Evolutionary conservation across 2,888 invertebrate genomes (phyloP), one percentile per base, ranked within the genome.

Genomic region (Lutraria lutraria): DNA sequence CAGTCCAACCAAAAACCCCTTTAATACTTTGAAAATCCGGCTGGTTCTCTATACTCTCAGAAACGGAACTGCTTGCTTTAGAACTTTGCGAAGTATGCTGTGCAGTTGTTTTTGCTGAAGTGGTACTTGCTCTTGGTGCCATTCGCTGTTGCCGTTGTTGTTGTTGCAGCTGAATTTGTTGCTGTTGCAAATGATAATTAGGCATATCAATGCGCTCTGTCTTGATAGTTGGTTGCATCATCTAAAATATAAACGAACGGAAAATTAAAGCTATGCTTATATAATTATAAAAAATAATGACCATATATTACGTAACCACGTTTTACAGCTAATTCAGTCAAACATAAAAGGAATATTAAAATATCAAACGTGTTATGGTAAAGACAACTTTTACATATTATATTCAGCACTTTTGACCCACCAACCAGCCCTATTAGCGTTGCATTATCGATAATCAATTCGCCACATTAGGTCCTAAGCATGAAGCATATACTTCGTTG

Each of bases 1-100:
- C 98, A 90, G 98, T 98, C 99, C 99, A 99, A 85, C 99, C 99
- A 96, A 99, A 99, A 95, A 98, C 95, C 29, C 97, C 97, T 87
- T 96, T 96, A 31, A 96, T 94, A 94, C 97, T 97, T 76, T 96
- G 95, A 91, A 95, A 96, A 92, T 97, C 97, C 31, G 96, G 94
- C 25, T 91, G 93, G 85, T 87, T 92, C 85, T 94, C 94, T 31
- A 92, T 83, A 29, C 85, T 89, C n/a, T 68, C 68, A 29, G 85
- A 34, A 43, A 25, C 56, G 53, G 83, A n/a, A 25, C 12, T 52
- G 34, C 13, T 13, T 12, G 34, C 19, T 21, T 72, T 56, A 21
- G 31, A 6, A 43, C 25, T 4, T n/a, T 79, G 76, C 12, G 54
- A n/a, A 19, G 83, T 53, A 25, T 54, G 79, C 3, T 79, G 83